Evolutionary conservation across 2,113 vertebrate genomes (phyloP), one percentile per base, ranked within the genome.

Genomic region (Tragelaphus scriptus): DNA sequence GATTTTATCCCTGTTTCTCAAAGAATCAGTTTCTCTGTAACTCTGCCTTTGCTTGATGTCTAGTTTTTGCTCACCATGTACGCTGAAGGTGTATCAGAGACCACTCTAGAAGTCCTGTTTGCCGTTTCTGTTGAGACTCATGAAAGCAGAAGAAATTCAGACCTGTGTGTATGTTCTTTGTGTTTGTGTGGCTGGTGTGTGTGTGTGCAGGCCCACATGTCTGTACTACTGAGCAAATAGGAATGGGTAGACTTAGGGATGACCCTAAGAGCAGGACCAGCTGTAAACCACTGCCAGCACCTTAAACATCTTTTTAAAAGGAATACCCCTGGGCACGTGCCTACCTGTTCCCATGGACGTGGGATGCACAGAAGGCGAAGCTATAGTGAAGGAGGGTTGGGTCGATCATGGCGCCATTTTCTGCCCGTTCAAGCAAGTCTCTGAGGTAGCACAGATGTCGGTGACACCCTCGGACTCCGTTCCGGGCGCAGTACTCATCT

Each of bases 381-480:
- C 99, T 99, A 99, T 99, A 99, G 98, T 99, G 99, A 80, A 99
- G 99, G 94, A 99, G 99, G 47, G 99, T 99, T 96, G 99, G 99
- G 99, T 99, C 99, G 59, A 99, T 99, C 99, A 99, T 99, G 98
- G 99, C 99, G 90, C 99, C 99, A 0, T 99, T 99, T 99, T 99
- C 99, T 40, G 99, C 99, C 94, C 99, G 98, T 98, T 99, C 99
- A 96, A 99, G 99, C 98, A 99, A 99, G 98, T 99, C 99, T 86
- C 99, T 99, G 98, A 99, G 99, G 99, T 99, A 99, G 98, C 99
- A 99, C 97, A 99, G 99, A 98, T 99, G 99, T 81, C 99, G 99
- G 98, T 99, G 99, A 98, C 99, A 99, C 92, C 99, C 99, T 97
- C 99, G 99, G 65, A 99, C 99, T 75, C 99, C 99, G 2, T 99